Percentiles rank a stretch among this genome's conserved stretches.
Evolutionary conservation across 2,113 vertebrate genomes (phyloP).

Genomic region (Thunnus maccoyii): DNA sequence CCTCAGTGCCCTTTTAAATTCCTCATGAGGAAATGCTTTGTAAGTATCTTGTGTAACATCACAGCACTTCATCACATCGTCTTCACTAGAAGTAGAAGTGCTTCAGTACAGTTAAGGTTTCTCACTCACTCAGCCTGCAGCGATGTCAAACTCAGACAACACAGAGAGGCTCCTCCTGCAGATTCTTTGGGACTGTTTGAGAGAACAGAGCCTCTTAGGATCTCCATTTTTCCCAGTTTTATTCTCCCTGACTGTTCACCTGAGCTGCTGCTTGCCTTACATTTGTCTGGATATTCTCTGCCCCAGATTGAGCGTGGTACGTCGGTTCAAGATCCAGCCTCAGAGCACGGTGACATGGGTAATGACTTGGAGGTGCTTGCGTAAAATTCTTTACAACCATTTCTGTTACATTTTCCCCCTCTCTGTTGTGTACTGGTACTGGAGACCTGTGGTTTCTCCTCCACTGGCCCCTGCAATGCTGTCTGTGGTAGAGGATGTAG

Average conservation of each 20-base stretch:
- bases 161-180: conserved; percentile 76
- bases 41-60: neutral
- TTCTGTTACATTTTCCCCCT: conserved; percentile 85
- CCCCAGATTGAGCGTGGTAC: conserved; percentile 76
- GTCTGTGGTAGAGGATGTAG: conserved; percentile 76
- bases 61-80: too few relatives aligned
- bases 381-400: conserved; percentile 85
- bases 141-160: neutral
- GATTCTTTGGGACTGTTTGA: conserved; percentile 85
- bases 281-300: conserved; percentile 84
- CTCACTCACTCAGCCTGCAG: neutral
- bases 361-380: conserved; percentile 85
- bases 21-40: neutral
- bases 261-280: conserved; percentile 89
- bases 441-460: conserved; percentile 77
- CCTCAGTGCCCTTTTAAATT: too few relatives aligned
- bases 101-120: neutral
- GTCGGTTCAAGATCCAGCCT: conserved; percentile 89
- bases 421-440: conserved; percentile 85
- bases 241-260: conserved; percentile 87
- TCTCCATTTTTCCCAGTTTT: conserved; percentile 89
- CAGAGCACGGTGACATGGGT: conserved; percentile 77
- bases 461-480: conserved; percentile 81
- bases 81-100: neutral
- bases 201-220: conserved; percentile 63